These are phyloP conservation scores for Capra hircus DNA, from an alignment of 2,113 vertebrate species.

Conservation along the genomic window DNA sequence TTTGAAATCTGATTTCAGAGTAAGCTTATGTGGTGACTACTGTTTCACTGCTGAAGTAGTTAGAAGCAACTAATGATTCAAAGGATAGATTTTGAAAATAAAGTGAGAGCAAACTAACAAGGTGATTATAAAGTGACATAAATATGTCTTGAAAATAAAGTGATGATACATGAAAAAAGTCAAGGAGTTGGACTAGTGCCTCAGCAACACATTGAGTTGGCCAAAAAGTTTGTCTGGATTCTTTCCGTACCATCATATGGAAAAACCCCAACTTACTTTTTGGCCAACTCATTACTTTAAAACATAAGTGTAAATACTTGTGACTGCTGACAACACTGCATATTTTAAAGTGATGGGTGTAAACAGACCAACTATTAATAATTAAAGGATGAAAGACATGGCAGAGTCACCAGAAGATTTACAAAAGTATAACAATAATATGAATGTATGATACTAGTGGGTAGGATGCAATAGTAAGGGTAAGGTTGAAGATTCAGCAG, in stretches of 20 bases:
- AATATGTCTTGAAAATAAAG: neutral
- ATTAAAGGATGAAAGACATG: neutral
- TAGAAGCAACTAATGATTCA: neutral
- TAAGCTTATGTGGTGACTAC: neutral
- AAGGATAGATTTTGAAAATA: neutral
- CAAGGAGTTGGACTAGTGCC: neutral
- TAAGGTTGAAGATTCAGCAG: neutral
- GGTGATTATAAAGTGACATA: neutral
- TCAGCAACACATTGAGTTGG: neutral
- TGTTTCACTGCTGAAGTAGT: neutral
- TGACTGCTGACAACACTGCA: neutral
- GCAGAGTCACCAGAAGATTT: neutral
- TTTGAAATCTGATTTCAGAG: neutral
- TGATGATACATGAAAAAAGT: neutral
- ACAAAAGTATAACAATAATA: neutral
- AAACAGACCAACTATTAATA: neutral
- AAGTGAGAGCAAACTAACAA: neutral
- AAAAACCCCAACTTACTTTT: neutral
- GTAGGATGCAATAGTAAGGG: neutral
- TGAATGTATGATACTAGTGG: neutral
- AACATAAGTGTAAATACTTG: neutral
- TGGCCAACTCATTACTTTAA: neutral
- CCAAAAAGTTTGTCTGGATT: neutral
- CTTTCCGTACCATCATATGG: accelerated
- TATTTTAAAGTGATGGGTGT: neutral